Base-by-base conservation (phyloP, 2,888 invertebrate genomes). In the Orchesellides sinensis region DNA sequence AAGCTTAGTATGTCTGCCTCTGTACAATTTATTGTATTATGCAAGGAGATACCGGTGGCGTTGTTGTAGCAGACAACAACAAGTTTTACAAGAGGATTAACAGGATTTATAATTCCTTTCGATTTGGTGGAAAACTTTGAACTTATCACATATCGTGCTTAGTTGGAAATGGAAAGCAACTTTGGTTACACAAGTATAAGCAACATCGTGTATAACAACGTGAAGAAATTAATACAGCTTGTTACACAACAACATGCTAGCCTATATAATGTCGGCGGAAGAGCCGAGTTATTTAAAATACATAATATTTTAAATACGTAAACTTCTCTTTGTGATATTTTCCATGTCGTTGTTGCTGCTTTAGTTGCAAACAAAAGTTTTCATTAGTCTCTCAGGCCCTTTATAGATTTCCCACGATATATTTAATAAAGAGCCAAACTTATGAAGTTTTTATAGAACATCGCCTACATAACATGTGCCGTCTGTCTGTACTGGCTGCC, bases 41-140 rank as follows among this genome's bases (percentile, higher is more conserved):
- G 10, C 40, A 40, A 40, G n/a, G 10, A 40, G 2, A 14, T 8
- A 2, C n/a, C 10, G 10, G 2, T 40, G 10, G 40, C n/a, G 10
- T n/a, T 14, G n/a, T 1, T 8, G n/a, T 40, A 8, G 40, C n/a
- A 14, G 40, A n/a, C 40, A 40, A 40, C 27, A 70, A 56, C n/a
- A n/a, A n/a, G n/a, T 59, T 47, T 52, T 79, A 72, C 52, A 70
- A 79, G 70, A 72, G 79, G 79, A 79, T 79, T 79, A 78, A 17
- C 59, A 61, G 68, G 79, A 79, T 78, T 79, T 70, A 72, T 63
- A 79, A 72, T 70, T 72, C 56, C 17, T 21, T 63, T 70, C 40
- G 6, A 32, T 32, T 66, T 68, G 21, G 17, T 65, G 14, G 5
- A 65, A 65, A 45, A 63, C 25, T 65, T 65, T 45, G 25, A 65